Base-by-base conservation (phyloP, 2,888 invertebrate species). In the Autographa pulchrina region DNA sequence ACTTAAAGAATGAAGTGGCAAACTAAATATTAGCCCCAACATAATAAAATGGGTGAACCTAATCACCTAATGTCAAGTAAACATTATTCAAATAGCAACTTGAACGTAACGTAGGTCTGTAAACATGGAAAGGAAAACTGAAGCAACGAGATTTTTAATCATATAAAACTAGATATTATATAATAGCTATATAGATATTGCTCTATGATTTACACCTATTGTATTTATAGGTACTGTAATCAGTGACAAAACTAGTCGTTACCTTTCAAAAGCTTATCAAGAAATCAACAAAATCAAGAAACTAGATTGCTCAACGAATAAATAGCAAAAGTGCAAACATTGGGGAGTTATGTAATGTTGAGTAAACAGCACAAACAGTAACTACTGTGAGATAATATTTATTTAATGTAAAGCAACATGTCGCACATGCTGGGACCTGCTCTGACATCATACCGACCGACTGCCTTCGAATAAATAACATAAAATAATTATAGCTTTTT, bases 341-440 rank as follows among this genome's bases (percentile, higher is more conserved):
- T 59, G 71, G 62, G 18, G 25, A 25, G 48, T 82, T 79, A 84
- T 73, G 75, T 84, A 82, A 81, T 56, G 25, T 18, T 31, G 68
- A 73, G 74, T 79, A 75, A 72, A 71, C 71, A 75, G 52, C 56
- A 68, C 67, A 69, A 64, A 54, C 77, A 68, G 67, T 73, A 58
- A 68, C 63, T 65, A 63, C 68, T 41, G 43, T 70, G 65, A 78
- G 77, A 85, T 77, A 85, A 84, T 80, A 84, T 84, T 85, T 85
- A 83, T 73, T 72, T 73, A 64, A 75, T 74, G 65, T 81, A 77
- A 74, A 80, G 80, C 67, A 74, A 72, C 54, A 52, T 48, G 70
- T 58, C 16, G 65, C 74, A 70, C 62, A 62, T 70, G 80, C 71
- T 65, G 62, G 64, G 65, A 25, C 35, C 38, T 43, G 14, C 9